Evolutionary conservation across 2,888 invertebrate genomes (phyloP).

Genomic region (Rosalia funebris): DNA sequence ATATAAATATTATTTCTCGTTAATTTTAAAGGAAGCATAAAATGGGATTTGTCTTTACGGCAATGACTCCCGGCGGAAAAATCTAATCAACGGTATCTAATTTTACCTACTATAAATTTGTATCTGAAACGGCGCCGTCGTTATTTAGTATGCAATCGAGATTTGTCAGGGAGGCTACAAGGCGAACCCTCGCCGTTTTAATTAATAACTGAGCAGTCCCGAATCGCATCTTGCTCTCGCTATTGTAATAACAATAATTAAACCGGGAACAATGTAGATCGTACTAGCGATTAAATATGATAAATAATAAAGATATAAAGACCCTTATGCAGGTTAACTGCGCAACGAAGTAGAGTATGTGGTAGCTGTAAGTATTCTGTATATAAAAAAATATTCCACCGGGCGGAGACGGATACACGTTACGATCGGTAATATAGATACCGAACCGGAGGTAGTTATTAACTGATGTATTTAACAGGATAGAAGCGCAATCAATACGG

Average conservation of each 20-base stretch:
- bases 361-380: too few species aligned
- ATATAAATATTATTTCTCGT: too few species aligned
- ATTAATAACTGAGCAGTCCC: conserved; percentile 23
- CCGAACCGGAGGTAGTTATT: not conserved
- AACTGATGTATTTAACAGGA: not conserved
- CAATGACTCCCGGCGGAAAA: not conserved
- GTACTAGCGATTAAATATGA: conserved; percentile 30
- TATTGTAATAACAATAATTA: conserved; percentile 27
- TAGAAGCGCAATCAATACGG: too few species aligned
- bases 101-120: not conserved
- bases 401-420: too few species aligned
- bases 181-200: conserved; percentile 22
- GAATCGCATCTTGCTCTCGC: conserved; percentile 16
- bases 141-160: conserved; percentile 19
- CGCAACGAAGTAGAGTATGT: not conserved
- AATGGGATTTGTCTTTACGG: too few species aligned
- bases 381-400: too few species aligned
- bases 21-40: too few species aligned
- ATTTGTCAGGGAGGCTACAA: conserved; percentile 18
- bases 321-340: not conserved
- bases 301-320: conserved; percentile 25
- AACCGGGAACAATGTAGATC: conserved; percentile 21
- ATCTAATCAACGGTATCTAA: not conserved
- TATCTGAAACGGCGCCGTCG: not conserved
- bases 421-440: not conserved